Percentiles rank a stretch among this genome's conserved stretches.
Evolutionary conservation across 2,113 vertebrate genomes (phyloP).

Genomic region (Myotis davidii): DNA sequence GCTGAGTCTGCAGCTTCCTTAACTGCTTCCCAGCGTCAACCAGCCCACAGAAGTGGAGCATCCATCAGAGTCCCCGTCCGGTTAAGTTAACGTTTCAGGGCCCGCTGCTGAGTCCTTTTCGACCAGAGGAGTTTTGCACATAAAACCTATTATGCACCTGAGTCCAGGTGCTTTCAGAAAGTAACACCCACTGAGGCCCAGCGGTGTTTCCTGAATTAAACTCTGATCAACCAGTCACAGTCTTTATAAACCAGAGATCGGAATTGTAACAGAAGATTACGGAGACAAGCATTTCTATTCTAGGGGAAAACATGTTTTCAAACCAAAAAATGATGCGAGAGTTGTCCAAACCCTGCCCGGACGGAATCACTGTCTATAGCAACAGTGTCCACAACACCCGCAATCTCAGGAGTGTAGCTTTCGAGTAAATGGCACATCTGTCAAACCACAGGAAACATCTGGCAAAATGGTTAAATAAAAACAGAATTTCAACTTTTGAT

Average conservation of each 20-base stretch:
- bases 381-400: conserved; percentile 88
- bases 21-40: accelerated
- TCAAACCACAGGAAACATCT: conserved; percentile 89
- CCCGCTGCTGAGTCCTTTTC: neutral
- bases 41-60: too few relatives aligned
- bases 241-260: neutral
- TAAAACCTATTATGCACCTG: neutral
- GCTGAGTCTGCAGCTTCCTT: neutral
- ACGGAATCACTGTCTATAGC: conserved; percentile 85
- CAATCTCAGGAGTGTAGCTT: conserved; percentile 84
- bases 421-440: conserved; percentile 86
- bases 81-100: neutral
- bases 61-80: neutral
- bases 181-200: accelerated
- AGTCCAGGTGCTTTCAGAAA: neutral
- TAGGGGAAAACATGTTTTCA: conserved; percentile 56
- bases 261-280: neutral
- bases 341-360: conserved; percentile 78
- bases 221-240: neutral
- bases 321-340: conserved; percentile 60
- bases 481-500: conserved; percentile 75
- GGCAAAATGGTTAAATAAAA: conserved; percentile 83
- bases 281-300: conserved; percentile 10
- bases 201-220: neutral
- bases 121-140: neutral